Base-by-base conservation (phyloP, 2,113 vertebrate species). In the Cranoglanis bouderius region DNA sequence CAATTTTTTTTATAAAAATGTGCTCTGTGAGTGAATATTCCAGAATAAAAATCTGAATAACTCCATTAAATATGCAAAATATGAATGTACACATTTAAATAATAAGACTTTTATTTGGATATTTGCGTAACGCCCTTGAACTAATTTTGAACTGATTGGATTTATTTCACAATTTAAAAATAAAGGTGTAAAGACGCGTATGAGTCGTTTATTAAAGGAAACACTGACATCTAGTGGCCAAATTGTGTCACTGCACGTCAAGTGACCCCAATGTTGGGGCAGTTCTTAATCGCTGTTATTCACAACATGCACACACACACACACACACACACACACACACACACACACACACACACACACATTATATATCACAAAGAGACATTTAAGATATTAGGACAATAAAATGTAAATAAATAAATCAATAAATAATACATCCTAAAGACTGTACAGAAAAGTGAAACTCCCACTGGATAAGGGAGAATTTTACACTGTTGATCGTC, bases 221-320 rank as follows among this genome's bases (percentile, higher is more conserved):
- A 86, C 70, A 72, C 53, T 77, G 85, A 43, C 70, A 57, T 86
- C 72, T 86, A 77, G 53, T 77, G 85, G 51, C 35, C 24, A 18
- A 4, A 29, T 21, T 1, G 32, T 43, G 40, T 84, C 1, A 63
- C 32, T 40, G 38, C 24, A 46, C 59, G 10, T 16, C 7, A 1
- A 24, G 4, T 35, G 2, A 21, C 35, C 63, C 46, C 46, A 46
- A 10, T 10, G 46, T 46, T 46, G 46, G 46, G 46, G 46, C 40
- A 10, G 63, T 67, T 67, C 14, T 32, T 67, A 26, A 61, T 7
- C 7, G 13, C 53, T 18, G 16, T 16, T 55, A 18, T 18, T 55
- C 53, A 18, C 46, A 6, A 46, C 46, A 19, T 16, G 19, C 55
- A 57, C 55, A 57, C 26, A 61, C 59, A 61, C 6, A 29, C 26